Evolutionary conservation across 2,113 vertebrate species (phyloP).

Genomic region (Trachemys scripta): DNA sequence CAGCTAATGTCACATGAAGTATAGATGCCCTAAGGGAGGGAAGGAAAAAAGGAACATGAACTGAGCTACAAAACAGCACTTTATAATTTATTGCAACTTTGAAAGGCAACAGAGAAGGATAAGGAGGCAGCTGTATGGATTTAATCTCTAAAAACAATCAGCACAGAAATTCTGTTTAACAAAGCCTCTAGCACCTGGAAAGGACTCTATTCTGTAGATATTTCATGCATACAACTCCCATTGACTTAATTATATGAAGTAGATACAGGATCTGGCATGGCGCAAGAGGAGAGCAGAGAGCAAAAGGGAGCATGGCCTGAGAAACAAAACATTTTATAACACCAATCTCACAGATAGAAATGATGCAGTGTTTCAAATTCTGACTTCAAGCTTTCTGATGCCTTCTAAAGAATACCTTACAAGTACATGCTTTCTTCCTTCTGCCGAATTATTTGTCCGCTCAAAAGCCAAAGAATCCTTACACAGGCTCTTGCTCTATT

Average conservation of each 20-base stretch:
- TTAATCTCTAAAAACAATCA: not conserved
- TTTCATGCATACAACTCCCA: not conserved
- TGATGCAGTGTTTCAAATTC: not conserved
- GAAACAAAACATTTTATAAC: not conserved
- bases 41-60: not conserved
- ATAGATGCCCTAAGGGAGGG: no score
- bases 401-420: not conserved
- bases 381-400: not conserved
- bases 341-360: not conserved
- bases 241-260: not conserved
- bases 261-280: not conserved
- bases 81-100: not conserved
- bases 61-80: accelerated
- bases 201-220: not conserved
- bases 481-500: not conserved
- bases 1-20: not conserved
- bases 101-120: not conserved
- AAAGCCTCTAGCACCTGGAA: not conserved
- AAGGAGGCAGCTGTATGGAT: accelerated
- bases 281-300: accelerated
- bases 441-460: not conserved
- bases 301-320: not conserved
- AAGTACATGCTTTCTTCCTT: not conserved
- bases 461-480: not conserved
- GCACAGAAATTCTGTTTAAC: not conserved